phyloP scores from a whole-genome alignment of 2,888 invertebrate species.

The Caenorhabditis panamensis region DNA sequence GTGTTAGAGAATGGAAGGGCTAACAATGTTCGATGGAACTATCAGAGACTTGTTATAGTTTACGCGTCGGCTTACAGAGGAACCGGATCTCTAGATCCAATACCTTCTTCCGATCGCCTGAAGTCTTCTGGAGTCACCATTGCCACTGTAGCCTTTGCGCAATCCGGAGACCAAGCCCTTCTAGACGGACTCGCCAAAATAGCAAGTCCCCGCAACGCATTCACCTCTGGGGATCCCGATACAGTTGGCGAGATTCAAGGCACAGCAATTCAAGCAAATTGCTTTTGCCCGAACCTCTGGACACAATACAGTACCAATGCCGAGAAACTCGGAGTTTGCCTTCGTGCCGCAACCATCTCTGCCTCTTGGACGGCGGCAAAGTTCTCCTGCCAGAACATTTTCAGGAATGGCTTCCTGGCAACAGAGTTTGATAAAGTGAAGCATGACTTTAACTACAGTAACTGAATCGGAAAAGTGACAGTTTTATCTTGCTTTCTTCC shows the following conservation, averaged over 20 bases:
- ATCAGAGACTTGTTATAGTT: too few relatives aligned
- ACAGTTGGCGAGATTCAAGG: neutral
- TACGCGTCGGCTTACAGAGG: too few relatives aligned
- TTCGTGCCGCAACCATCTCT: neutral
- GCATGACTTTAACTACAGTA: constrained; percentile 16
- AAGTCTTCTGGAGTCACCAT: constrained; percentile 45
- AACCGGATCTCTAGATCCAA: too few relatives aligned
- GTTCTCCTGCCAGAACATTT: constrained; percentile 17
- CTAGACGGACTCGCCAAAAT: constrained; percentile 16
- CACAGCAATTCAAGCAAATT: constrained; percentile 43
- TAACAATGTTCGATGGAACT: too few relatives aligned
- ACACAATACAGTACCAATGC: constrained; percentile 6
- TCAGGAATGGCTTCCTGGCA: constrained; percentile 16
- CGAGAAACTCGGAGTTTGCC: constrained; percentile 34
- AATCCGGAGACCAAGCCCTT: constrained; percentile 11
- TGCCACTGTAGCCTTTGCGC: constrained; percentile 46
- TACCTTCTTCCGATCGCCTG: constrained; percentile 43
- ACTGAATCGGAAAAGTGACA: neutral
- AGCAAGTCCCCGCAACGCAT: constrained; percentile 32
- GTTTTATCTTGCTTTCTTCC: neutral
- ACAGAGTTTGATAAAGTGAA: constrained; percentile 29
- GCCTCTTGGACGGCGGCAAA: constrained; percentile 40
- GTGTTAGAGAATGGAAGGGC: too few relatives aligned
- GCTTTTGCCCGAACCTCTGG: constrained; percentile 54
- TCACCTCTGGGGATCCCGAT: constrained; percentile 8